Percentiles rank a stretch among this genome's conserved stretches.
Evolutionary conservation across 2,113 vertebrate species (phyloP).

Genomic region (Dipodomys spectabilis): DNA sequence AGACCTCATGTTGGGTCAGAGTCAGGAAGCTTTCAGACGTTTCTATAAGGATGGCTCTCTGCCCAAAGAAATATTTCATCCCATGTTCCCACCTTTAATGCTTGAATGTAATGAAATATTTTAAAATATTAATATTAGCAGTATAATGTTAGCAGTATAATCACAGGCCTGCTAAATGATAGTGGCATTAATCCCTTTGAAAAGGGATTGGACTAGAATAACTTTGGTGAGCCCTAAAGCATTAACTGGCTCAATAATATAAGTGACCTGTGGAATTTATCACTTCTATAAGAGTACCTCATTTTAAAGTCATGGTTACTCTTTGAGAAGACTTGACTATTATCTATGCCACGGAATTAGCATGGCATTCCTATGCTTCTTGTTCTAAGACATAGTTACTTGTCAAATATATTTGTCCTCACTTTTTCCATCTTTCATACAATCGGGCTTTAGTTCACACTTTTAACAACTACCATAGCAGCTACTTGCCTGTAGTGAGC

Average conservation of each 20-base stretch:
- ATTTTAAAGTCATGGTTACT: background rate
- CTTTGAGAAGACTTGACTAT: background rate
- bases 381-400: background rate
- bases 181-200: background rate
- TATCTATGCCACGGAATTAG: background rate
- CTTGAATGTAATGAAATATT: slow-evolving; percentile 49
- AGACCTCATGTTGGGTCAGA: background rate
- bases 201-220: slow-evolving; percentile 23
- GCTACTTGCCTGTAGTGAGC: background rate
- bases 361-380: background rate
- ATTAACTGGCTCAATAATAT: background rate
- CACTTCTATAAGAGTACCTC: background rate
- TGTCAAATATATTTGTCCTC: background rate
- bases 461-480: background rate
- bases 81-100: background rate
- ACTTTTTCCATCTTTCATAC: background rate
- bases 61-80: slow-evolving; percentile 18
- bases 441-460: background rate
- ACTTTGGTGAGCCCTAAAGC: background rate
- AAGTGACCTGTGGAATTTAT: background rate
- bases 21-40: background rate
- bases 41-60: background rate
- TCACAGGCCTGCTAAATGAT: slow-evolving; percentile 1
- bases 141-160: slow-evolving; percentile 55
- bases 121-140: slow-evolving; percentile 67